phyloP scores from a whole-genome alignment of 2,888 invertebrate genomes.

The Petrophora chlorosata region DNA sequence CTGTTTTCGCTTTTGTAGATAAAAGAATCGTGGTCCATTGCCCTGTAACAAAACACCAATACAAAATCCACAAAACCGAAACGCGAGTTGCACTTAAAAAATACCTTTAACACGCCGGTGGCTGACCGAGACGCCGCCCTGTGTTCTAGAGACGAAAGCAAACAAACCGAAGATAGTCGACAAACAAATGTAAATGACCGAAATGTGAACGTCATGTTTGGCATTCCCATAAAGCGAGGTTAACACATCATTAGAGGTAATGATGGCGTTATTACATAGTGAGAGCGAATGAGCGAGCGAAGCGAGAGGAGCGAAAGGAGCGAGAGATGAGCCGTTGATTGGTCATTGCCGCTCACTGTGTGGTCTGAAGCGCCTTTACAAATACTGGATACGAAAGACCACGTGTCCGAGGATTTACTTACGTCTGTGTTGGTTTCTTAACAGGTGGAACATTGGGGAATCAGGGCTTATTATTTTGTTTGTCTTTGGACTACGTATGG shows the following conservation, averaged over 20 bases:
- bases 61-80: constrained; percentile 66
- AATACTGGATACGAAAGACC: constrained; percentile 53
- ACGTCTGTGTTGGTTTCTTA: constrained; percentile 40
- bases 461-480: constrained; percentile 37
- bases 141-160: constrained; percentile 80
- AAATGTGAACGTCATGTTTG: constrained; percentile 84
- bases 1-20: too few relatives aligned
- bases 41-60: constrained; percentile 36
- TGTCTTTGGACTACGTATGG: constrained; percentile 27
- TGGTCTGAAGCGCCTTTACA: constrained; percentile 76
- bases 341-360: constrained; percentile 77
- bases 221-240: constrained; percentile 83
- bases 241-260: constrained; percentile 84
- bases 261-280: constrained; percentile 81
- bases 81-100: constrained; percentile 68
- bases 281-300: constrained; percentile 51
- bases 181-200: constrained; percentile 84
- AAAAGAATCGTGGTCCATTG: constrained; percentile 2
- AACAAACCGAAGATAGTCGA: constrained; percentile 78
- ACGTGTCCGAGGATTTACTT: constrained; percentile 56
- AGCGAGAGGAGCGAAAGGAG: constrained; percentile 69
- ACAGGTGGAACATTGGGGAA: constrained; percentile 38
- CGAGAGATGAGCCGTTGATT: constrained; percentile 73
- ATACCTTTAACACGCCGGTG: constrained; percentile 70
- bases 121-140: constrained; percentile 77